These are phyloP conservation scores for Drosophila emarginata DNA, from an alignment of 2,888 invertebrate species.

Conservation along the genomic window DNA sequence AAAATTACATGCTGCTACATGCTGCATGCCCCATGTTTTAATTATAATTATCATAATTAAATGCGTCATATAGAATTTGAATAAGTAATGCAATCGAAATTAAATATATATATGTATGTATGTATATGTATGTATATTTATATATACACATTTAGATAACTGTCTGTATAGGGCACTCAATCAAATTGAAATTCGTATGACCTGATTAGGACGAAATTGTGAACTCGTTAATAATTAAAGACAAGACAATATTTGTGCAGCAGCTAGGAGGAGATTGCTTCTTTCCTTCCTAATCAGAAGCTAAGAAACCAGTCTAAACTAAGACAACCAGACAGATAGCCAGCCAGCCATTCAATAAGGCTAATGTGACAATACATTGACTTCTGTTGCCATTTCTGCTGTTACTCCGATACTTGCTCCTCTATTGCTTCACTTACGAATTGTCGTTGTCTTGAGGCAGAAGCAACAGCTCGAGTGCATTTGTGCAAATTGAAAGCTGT, in stretches of 20 bases:
- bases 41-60: constrained; percentile 31
- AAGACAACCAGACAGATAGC: neutral
- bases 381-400: constrained; percentile 11
- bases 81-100: constrained; percentile 21
- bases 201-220: constrained; percentile 42
- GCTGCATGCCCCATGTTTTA: neutral
- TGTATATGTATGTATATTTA: neutral
- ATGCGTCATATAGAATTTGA: constrained; percentile 34
- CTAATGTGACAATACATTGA: constrained; percentile 49
- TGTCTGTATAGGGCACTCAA: constrained; percentile 24
- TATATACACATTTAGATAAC: no score
- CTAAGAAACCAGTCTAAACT: constrained; percentile 7
- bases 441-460: constrained; percentile 44
- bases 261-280: neutral
- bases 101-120: neutral
- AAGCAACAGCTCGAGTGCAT: constrained; percentile 61
- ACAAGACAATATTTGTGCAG: constrained; percentile 34
- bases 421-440: neutral
- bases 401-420: neutral
- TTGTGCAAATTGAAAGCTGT: constrained; percentile 66
- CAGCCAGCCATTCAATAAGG: constrained; percentile 36
- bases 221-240: constrained; percentile 57
- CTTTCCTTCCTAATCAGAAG: constrained; percentile 25
- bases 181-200: constrained; percentile 39
- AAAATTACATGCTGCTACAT: constrained; percentile 1